Percentiles rank a stretch among this genome's conserved stretches.
These are phyloP conservation scores for Ahaetulla prasina DNA, from an alignment of 2,113 vertebrate species.

Conservation along the genomic window DNA sequence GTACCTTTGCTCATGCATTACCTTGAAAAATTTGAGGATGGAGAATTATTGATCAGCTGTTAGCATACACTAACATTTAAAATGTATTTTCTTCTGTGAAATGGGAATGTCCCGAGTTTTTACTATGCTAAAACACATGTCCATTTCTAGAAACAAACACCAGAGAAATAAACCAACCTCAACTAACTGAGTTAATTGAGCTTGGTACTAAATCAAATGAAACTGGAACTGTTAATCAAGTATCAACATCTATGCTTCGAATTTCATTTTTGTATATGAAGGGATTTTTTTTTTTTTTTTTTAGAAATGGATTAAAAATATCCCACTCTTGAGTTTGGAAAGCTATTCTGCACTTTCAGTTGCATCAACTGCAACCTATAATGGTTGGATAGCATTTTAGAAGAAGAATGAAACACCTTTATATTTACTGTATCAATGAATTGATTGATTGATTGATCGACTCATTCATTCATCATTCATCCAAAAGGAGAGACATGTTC, in stretches of 20 bases:
- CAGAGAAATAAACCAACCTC: neutral
- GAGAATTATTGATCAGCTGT: constrained; percentile 41
- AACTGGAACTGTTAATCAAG: constrained; percentile 27
- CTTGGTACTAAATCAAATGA: constrained; percentile 18
- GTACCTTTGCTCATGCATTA: constrained; percentile 9
- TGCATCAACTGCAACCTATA: constrained; percentile 12
- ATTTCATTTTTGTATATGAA: neutral
- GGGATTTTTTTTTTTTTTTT: neutral
- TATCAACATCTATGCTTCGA: constrained; percentile 17
- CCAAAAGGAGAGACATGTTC: neutral
- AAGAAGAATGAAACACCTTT: neutral
- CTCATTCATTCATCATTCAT: neutral
- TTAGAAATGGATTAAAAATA: constrained; percentile 10
- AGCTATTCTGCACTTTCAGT: neutral
- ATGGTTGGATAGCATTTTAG: neutral
- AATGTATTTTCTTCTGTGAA: constrained; percentile 50
- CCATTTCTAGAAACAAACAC: constrained; percentile 26
- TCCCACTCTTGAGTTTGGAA: constrained; percentile 13
- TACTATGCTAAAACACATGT: constrained; percentile 44
- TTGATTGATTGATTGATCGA: neutral
- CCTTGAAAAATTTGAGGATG: constrained; percentile 41
- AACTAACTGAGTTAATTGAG: constrained; percentile 26
- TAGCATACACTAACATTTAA: constrained; percentile 65
- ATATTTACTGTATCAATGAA: constrained; percentile 2
- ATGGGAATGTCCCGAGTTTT: constrained; percentile 33